phyloP scores from a whole-genome alignment of 2,113 vertebrate genomes.

The Myrmophylax atrothorax region DNA sequence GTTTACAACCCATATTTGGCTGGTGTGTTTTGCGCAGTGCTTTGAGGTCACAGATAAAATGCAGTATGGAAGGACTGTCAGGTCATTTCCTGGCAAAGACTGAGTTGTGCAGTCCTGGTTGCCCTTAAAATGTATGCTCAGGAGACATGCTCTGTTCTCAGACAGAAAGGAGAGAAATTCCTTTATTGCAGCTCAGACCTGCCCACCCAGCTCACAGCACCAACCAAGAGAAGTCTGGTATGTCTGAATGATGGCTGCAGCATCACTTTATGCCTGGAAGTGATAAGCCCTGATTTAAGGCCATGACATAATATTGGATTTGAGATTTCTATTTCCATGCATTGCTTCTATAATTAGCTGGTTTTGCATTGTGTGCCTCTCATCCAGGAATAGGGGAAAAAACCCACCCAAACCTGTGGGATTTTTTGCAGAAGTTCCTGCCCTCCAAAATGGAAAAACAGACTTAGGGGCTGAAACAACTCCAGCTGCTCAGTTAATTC shows the following conservation, averaged over 20 bases:
- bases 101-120: neutral
- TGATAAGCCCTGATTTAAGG: neutral
- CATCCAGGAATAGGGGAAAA: neutral
- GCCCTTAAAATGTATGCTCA: neutral
- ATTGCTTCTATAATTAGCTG: neutral
- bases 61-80: neutral
- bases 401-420: neutral
- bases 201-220: neutral
- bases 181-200: neutral
- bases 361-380: neutral
- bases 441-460: conserved; percentile 26
- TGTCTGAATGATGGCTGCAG: neutral
- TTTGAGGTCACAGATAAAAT: neutral
- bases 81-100: neutral
- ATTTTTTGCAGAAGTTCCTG: neutral
- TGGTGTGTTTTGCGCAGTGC: neutral
- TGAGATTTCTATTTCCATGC: neutral
- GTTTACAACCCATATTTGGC: neutral
- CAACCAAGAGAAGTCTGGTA: neutral
- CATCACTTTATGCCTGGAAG: neutral
- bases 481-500: conserved; percentile 1
- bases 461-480: neutral
- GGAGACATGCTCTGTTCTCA: neutral
- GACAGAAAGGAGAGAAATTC: neutral
- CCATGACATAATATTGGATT: neutral